These are phyloP conservation scores for Indicator maculatus DNA, from an alignment of 2,113 vertebrate species.

Conservation along the genomic window DNA sequence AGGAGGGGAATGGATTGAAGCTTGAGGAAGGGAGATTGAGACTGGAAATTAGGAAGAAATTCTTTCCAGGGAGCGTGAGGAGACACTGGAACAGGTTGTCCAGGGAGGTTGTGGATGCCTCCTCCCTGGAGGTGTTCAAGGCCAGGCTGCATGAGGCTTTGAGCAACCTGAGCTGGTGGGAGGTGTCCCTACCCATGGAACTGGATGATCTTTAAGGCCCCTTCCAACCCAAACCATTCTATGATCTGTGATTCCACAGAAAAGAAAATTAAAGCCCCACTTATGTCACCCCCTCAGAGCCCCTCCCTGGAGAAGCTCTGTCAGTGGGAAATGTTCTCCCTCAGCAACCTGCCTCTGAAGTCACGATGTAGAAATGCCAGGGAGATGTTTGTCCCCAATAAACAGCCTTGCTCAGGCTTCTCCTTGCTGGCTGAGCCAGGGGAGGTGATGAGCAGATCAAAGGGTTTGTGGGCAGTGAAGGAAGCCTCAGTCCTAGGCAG, in stretches of 20 bases:
- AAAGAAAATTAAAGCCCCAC: not conserved
- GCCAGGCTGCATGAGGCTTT: too few relatives aligned
- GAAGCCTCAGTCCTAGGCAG: not conserved
- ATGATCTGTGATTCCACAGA: not conserved
- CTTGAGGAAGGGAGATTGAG: too few relatives aligned
- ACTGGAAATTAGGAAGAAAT: too few relatives aligned
- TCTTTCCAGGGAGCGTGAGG: too few relatives aligned
- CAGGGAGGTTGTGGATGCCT: too few relatives aligned
- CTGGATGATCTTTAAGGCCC: too few relatives aligned
- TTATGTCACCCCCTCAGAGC: not conserved
- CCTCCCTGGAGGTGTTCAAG: too few relatives aligned
- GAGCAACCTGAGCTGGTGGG: too few relatives aligned
- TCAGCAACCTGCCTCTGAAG: not conserved
- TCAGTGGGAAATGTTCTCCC: not conserved
- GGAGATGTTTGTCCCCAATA: not conserved
- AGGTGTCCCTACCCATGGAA: too few relatives aligned
- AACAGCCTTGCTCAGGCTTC: not conserved
- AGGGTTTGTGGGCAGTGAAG: not conserved
- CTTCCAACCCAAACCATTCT: too few relatives aligned
- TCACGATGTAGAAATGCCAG: accelerated
- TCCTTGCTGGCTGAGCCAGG: accelerated
- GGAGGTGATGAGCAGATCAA: not conserved
- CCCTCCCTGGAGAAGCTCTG: not conserved
- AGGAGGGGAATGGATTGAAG: too few relatives aligned
- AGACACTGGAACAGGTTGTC: too few relatives aligned